Conservation (phyloP, 2,888 invertebrate genomes). For the Plutella xylostella region DNA sequence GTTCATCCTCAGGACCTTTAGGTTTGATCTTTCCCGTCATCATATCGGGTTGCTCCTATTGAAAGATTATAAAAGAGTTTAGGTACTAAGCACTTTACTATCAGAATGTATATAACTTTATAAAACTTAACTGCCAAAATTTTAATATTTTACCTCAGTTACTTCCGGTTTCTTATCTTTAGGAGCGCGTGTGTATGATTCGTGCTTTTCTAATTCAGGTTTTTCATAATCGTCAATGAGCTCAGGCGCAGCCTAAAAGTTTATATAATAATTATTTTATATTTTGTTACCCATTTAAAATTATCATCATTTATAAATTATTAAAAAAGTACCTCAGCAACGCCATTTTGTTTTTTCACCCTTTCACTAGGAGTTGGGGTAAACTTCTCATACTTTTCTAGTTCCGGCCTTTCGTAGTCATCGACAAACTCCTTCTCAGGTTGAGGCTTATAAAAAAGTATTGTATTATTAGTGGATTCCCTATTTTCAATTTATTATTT, state of each 20-base stretch:
- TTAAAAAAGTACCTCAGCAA: constrained; percentile 39
- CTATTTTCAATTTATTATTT: too few relatives aligned
- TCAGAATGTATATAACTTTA: background rate
- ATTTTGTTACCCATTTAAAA: too few relatives aligned
- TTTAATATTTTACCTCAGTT: constrained; percentile 37
- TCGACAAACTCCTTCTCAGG: constrained; percentile 70
- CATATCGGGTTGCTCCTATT: constrained; percentile 55
- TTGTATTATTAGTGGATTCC: too few relatives aligned
- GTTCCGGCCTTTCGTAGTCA: constrained; percentile 80
- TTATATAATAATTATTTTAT: constrained; percentile 21
- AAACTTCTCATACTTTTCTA: constrained; percentile 73
- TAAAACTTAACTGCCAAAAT: background rate
- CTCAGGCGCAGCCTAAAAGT: constrained; percentile 47
- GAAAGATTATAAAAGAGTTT: constrained; percentile 18
- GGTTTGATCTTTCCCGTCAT: constrained; percentile 62
- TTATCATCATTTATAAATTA: background rate
- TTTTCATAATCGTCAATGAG: constrained; percentile 79
- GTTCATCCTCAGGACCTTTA: constrained; percentile 53
- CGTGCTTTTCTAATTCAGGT: constrained; percentile 76
- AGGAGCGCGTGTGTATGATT: constrained; percentile 30
- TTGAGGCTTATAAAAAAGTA: constrained; percentile 34
- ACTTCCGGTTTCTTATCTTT: constrained; percentile 55
- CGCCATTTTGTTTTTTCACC: constrained; percentile 56
- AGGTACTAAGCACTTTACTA: background rate
- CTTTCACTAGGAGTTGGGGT: constrained; percentile 39